These are phyloP conservation scores for Aromia moschata DNA, from an alignment of 2,888 invertebrate genomes.

Conservation along the genomic window DNA sequence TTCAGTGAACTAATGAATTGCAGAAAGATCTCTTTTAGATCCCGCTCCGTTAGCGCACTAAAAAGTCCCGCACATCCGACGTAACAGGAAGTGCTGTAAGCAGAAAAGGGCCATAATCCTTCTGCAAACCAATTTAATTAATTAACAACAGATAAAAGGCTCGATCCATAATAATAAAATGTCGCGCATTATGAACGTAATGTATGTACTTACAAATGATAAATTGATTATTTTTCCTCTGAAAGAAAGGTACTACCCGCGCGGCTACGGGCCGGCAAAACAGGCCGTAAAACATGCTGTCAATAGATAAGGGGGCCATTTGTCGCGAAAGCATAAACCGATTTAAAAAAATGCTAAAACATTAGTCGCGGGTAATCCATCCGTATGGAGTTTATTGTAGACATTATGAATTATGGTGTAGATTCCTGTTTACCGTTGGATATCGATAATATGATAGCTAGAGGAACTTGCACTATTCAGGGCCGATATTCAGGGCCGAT, in stretches of 20 bases:
- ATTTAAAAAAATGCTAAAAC: conserved; percentile 11
- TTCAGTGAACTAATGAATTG: too few species aligned
- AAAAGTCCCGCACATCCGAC: too few species aligned
- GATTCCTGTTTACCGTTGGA: too few species aligned
- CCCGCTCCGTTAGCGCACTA: too few species aligned
- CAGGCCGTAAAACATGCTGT: conserved; percentile 17
- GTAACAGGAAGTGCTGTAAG: too few species aligned
- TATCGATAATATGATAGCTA: too few species aligned
- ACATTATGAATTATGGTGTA: too few species aligned
- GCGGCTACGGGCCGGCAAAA: conserved; percentile 1
- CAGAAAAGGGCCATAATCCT: background rate
- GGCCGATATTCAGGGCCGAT: too few species aligned
- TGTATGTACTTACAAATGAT: conserved; percentile 8
- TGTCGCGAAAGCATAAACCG: background rate
- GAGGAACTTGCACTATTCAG: too few species aligned
- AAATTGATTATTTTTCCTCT: conserved; percentile 16
- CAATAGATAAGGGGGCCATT: conserved; percentile 16
- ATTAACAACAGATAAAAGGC: conserved; percentile 6
- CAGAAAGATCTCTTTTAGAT: too few species aligned
- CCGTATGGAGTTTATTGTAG: conserved; percentile 22
- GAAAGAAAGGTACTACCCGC: too few species aligned
- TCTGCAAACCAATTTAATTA: conserved; percentile 4
- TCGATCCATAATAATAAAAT: conserved; percentile 9
- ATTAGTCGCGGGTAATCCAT: background rate
- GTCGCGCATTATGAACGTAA: background rate